phyloP scores from a whole-genome alignment of 2,797 vertebrate genomes.

The Mormyrus proboscirostris region DNA sequence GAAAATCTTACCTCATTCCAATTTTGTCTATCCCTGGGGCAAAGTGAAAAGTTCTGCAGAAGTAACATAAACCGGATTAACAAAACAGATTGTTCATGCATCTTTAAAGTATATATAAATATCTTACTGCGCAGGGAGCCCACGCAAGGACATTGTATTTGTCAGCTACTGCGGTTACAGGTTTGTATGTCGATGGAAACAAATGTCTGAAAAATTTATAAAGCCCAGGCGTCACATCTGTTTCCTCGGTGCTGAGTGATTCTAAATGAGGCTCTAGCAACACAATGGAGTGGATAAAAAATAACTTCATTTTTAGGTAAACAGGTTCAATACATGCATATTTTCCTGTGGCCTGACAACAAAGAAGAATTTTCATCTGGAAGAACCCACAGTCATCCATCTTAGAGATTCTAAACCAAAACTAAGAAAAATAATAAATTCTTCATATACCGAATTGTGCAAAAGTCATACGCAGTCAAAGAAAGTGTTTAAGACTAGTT shows the following conservation, averaged over 20 bases:
- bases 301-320: not conserved
- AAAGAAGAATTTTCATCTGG: not conserved
- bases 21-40: not conserved
- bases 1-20: conserved; percentile 45
- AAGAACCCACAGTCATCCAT: not conserved
- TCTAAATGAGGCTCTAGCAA: not conserved
- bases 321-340: not conserved
- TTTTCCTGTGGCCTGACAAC: not conserved
- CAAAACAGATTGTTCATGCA: not conserved
- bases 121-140: not conserved
- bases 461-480: not conserved
- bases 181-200: not conserved
- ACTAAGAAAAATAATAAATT: not conserved
- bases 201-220: not conserved
- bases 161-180: not conserved
- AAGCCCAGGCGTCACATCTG: not conserved
- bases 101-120: not conserved
- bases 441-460: not conserved
- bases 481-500: not conserved
- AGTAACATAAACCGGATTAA: not conserved
- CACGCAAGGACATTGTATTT: not conserved
- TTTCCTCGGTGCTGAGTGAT: not conserved
- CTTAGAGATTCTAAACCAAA: not conserved
- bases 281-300: not conserved
- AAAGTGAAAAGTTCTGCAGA: conserved; percentile 46